A percentile compares a stretch with the other conserved stretches of the same genome.
These are phyloP conservation scores for Lytechinus variegatus DNA, from an alignment of 35 echinoderm and acorn worm species.

Conservation along the genomic window DNA sequence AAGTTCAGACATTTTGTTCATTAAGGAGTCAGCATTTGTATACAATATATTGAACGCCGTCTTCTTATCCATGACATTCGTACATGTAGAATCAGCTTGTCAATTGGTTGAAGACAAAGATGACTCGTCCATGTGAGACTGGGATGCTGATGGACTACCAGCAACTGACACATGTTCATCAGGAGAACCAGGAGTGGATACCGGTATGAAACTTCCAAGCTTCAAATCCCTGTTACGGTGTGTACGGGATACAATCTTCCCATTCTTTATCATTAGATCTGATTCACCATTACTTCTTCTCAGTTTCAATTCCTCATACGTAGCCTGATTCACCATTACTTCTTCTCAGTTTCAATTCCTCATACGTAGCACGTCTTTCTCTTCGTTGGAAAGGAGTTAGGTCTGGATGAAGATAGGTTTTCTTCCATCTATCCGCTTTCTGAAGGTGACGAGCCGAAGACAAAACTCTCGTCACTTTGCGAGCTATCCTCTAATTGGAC, in stretches of 20 bases:
- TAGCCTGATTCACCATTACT: constrained; percentile 38
- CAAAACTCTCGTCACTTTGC: constrained; percentile 42
- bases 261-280: constrained; percentile 5
- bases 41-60: constrained; percentile 6
- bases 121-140: background rate
- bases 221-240: constrained; percentile 29
- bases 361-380: constrained; percentile 34
- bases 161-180: background rate
- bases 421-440: background rate
- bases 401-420: constrained; percentile 15
- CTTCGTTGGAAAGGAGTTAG: constrained; percentile 27
- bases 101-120: too few relatives aligned
- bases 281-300: too few relatives aligned
- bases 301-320: too few relatives aligned
- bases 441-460: background rate
- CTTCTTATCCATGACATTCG: too few relatives aligned
- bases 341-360: constrained; percentile 26
- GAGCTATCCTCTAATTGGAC: constrained; percentile 7
- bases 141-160: background rate
- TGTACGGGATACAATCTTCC: constrained; percentile 25
- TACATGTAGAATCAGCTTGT: too few relatives aligned
- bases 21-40: background rate
- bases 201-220: constrained; percentile 27
- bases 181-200: background rate
- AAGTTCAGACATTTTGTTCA: constrained; percentile 39